These are phyloP conservation scores for Coccyzus lansbergi DNA, from an alignment of 2,797 vertebrate genomes.

Conservation along the genomic window DNA sequence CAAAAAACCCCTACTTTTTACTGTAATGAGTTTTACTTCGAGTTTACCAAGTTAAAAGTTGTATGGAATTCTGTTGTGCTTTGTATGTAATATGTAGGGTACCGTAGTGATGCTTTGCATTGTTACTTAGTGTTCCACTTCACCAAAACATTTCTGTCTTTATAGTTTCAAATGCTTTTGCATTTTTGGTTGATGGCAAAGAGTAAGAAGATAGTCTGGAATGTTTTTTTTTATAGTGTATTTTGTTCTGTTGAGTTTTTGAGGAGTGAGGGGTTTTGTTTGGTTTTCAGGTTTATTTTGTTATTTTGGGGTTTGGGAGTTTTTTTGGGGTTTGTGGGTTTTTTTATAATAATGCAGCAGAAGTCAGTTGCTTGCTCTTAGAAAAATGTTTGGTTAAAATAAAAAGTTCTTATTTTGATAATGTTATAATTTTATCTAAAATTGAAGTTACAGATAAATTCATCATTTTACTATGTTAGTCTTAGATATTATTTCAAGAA, in stretches of 20 bases:
- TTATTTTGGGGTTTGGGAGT: background rate
- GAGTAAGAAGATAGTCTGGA: background rate
- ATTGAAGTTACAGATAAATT: rapidly evolving
- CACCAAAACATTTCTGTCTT: background rate
- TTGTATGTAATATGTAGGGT: background rate
- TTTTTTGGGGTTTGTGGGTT: too few relatives aligned
- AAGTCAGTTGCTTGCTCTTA: background rate
- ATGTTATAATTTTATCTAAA: background rate
- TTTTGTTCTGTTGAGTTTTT: background rate
- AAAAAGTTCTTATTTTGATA: background rate
- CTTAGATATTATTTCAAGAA: background rate
- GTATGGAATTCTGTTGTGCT: background rate
- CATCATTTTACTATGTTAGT: background rate
- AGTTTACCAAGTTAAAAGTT: background rate
- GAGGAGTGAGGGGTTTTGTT: rapidly evolving
- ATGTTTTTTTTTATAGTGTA: background rate
- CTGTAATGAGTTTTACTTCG: background rate
- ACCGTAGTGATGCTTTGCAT: background rate
- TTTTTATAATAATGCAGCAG: background rate
- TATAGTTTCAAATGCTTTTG: background rate
- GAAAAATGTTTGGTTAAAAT: background rate
- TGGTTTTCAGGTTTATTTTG: rapidly evolving
- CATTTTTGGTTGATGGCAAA: background rate
- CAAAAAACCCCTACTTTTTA: background rate
- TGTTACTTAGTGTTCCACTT: background rate